Evolutionary conservation across 2,888 invertebrate genomes (phyloP).

Genomic region (Panzeria rudis): DNA sequence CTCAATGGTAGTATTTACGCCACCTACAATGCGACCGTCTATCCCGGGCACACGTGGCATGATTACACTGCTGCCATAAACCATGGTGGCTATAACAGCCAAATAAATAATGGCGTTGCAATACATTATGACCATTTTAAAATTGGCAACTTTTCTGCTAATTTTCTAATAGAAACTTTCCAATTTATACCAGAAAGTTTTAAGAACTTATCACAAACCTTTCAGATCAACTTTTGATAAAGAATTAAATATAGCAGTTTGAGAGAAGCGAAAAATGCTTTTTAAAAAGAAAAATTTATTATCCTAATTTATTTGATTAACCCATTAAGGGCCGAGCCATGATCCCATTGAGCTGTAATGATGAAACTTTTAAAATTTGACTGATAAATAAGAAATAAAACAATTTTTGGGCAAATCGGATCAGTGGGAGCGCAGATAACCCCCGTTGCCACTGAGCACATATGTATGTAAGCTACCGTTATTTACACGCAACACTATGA

Average conservation of each 20-base stretch:
- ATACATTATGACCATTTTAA: conserved; percentile 39
- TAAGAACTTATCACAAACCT: neutral
- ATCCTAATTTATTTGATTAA: neutral
- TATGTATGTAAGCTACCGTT: too few species aligned
- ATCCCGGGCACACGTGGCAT: conserved; percentile 12
- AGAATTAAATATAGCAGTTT: neutral
- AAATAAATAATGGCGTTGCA: conserved; percentile 12
- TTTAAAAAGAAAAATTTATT: neutral
- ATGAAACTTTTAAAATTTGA: too few species aligned
- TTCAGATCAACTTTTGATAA: neutral
- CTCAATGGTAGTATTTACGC: conserved; percentile 61
- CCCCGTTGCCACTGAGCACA: too few species aligned
- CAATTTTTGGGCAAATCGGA: too few species aligned
- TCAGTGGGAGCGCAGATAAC: too few species aligned
- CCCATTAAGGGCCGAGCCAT: too few species aligned
- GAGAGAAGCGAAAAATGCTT: neutral
- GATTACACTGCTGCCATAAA: conserved; percentile 33
- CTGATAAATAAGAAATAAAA: too few species aligned
- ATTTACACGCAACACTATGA: too few species aligned
- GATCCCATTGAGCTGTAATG: too few species aligned
- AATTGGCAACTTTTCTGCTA: neutral
- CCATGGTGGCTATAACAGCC: conserved; percentile 5
- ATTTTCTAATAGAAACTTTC: neutral
- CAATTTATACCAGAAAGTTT: conserved; percentile 32
- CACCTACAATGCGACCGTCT: conserved; percentile 74